These are phyloP conservation scores for Crossocerus cetratus DNA, from an alignment of 2,888 invertebrate genomes.

Conservation along the genomic window DNA sequence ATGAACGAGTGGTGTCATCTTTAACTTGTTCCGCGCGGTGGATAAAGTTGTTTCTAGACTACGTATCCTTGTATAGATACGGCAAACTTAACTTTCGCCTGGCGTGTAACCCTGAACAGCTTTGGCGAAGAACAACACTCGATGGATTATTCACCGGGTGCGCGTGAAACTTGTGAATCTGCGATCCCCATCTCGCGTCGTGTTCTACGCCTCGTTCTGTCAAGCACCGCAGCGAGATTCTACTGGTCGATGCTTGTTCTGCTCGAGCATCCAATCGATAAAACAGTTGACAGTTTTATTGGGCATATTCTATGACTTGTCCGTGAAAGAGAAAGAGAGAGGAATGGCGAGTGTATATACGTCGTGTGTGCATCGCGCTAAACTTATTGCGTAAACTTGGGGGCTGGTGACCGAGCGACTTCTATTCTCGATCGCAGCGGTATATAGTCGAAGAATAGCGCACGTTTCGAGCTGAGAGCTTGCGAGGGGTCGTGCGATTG, in stretches of 20 bases:
- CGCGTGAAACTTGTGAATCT: not conserved
- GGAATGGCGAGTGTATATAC: not conserved
- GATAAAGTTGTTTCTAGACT: too few relatives aligned
- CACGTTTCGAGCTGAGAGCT: conserved; percentile 10
- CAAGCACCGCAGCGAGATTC: not conserved
- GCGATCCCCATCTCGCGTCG: not conserved
- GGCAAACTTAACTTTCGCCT: not conserved
- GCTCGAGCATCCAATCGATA: not conserved
- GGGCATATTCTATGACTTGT: conserved; percentile 16
- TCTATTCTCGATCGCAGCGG: conserved; percentile 1
- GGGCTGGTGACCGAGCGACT: conserved; percentile 5
- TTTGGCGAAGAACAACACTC: conserved; percentile 47
- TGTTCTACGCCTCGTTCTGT: not conserved
- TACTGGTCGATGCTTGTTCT: not conserved
- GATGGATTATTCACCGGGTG: conserved; percentile 46
- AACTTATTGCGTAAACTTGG: conserved; percentile 7
- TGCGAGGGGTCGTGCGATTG: conserved; percentile 22
- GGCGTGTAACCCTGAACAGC: conserved; percentile 22
- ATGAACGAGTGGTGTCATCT: too few relatives aligned
- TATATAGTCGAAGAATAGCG: conserved; percentile 12
- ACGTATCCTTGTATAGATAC: too few relatives aligned
- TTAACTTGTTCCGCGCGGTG: too few relatives aligned
- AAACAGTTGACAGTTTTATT: conserved; percentile 15
- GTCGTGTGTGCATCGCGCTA: not conserved
- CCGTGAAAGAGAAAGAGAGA: not conserved